These are phyloP conservation scores for Cyclopterus lumpus DNA, from an alignment of 2,797 vertebrate genomes.

Conservation along the genomic window DNA sequence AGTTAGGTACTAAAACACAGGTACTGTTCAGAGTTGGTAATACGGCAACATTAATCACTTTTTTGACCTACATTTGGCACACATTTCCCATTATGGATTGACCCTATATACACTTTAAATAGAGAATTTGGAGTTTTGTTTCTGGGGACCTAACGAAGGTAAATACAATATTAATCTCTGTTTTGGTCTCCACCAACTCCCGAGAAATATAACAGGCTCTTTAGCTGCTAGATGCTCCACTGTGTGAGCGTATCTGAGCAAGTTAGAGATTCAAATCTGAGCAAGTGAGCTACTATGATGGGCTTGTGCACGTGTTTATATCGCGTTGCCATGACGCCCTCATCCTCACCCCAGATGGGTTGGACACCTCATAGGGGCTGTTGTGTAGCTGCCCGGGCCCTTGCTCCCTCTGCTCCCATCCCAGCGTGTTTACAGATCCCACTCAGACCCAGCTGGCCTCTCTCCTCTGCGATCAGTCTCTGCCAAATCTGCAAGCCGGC, in stretches of 20 bases:
- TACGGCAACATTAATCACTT: not conserved
- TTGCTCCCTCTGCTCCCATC: slow-evolving; percentile 54
- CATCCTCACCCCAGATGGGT: slow-evolving; percentile 61
- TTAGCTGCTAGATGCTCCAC: too few species aligned
- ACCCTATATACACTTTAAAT: not conserved
- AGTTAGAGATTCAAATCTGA: slow-evolving; percentile 11
- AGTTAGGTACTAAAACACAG: not conserved
- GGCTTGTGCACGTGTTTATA: slow-evolving; percentile 55
- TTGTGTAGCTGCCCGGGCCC: slow-evolving; percentile 46
- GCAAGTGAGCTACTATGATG: not conserved
- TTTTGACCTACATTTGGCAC: not conserved
- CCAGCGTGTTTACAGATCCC: slow-evolving; percentile 73
- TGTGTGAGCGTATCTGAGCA: not conserved
- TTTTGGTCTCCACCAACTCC: not conserved
- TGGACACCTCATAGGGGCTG: slow-evolving; percentile 42
- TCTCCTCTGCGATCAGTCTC: slow-evolving; percentile 70
- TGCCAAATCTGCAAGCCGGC: slow-evolving; percentile 65
- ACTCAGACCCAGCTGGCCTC: slow-evolving; percentile 73
- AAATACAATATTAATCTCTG: not conserved
- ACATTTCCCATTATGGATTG: not conserved
- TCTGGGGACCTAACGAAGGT: not conserved
- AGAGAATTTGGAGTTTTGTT: not conserved
- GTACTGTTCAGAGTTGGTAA: not conserved
- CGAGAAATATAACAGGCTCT: not conserved
- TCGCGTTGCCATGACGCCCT: slow-evolving; percentile 59